Percentiles rank a stretch among this genome's conserved stretches.
Conservation (phyloP, 1,140 invertebrate species). For the Latrodectus geometricus region DNA sequence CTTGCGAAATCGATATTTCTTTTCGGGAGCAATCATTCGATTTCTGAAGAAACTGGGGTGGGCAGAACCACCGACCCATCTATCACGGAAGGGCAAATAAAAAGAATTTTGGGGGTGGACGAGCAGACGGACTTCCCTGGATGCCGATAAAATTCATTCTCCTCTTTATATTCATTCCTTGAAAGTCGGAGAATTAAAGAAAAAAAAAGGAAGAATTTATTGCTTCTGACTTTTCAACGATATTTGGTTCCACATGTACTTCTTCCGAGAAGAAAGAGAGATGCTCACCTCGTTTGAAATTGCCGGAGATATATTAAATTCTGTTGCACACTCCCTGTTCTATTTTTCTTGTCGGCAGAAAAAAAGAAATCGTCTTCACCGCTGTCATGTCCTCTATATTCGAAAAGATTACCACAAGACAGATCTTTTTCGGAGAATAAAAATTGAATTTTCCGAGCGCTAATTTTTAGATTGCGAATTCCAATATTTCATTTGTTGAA, state of each 20-base stretch:
- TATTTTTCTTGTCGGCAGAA: neutral
- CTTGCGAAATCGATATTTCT: conserved; percentile 39
- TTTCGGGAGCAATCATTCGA: conserved; percentile 34
- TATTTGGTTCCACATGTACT: conserved; percentile 21
- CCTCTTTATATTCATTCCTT: conserved; percentile 18
- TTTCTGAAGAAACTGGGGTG: conserved; percentile 23
- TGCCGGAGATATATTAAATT: conserved; percentile 44
- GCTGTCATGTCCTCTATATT: neutral
- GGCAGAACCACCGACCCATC: conserved; percentile 1
- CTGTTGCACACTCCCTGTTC: neutral
- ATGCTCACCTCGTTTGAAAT: neutral
- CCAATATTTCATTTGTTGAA: neutral
- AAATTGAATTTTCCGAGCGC: neutral
- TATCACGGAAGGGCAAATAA: conserved; percentile 47
- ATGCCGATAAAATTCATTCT: conserved; percentile 41
- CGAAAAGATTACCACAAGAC: neutral
- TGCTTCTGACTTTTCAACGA: conserved; percentile 8
- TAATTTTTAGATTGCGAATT: neutral
- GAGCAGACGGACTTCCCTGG: neutral
- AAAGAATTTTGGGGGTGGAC: neutral
- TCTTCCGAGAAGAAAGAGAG: neutral
- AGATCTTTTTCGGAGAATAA: neutral
- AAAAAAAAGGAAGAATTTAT: conserved; percentile 36
- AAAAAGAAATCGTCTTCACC: neutral
- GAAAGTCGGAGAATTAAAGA: conserved; percentile 35